Evolutionary conservation across 1,140 invertebrate species (phyloP), one percentile per base, ranked within the genome.

Genomic region (Xylocopa sonorina): DNA sequence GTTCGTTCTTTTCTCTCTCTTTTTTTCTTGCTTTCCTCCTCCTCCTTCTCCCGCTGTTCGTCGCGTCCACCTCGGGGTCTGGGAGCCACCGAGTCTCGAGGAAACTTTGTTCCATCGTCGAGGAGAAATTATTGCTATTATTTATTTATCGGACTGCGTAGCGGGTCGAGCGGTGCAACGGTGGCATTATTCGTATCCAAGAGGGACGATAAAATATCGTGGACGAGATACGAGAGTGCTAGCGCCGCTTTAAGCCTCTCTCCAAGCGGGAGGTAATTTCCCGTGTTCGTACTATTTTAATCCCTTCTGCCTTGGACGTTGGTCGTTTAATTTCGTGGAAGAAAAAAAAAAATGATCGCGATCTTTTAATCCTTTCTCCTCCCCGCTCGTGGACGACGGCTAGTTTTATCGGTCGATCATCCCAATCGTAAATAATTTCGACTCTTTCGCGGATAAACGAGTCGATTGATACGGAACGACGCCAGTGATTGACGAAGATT

Each of bases 101-200:
- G 46, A 64, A 75, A 75, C 60, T 77, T 68, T 68, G 7, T 29
- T 77, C 64, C 51, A 18, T 12, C 24, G 27, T 32, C 48, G 14
- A 29, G 14, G 10, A 48, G 64, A 51, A 77, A 77, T 77, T 68
- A 67, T 68, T 46, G n/a, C 50, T 18, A 34, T 77, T 76, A 67
- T 68, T 58, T 77, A 68, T 76, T 76, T 74, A 64, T 64, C 41
- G 46, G n/a, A n/a, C n/a, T 43, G 46, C 41, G 3, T 7, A 9
- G 9, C 38, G 9, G 38, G 9, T 38, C 3, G 29, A 6, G 0
- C 24, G 29, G 29, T 27, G 27, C 38, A 41, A 0, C 18, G 27
- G 7, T 27, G 41, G 69, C 18, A 34, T 32, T 58, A n/a, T 14
- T 32, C 55, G 57, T 16, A 27, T 58, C 57, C 4, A 34, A 38